These are phyloP conservation scores for Thymelicus acteon DNA, from an alignment of 2,888 invertebrate genomes.

Conservation along the genomic window DNA sequence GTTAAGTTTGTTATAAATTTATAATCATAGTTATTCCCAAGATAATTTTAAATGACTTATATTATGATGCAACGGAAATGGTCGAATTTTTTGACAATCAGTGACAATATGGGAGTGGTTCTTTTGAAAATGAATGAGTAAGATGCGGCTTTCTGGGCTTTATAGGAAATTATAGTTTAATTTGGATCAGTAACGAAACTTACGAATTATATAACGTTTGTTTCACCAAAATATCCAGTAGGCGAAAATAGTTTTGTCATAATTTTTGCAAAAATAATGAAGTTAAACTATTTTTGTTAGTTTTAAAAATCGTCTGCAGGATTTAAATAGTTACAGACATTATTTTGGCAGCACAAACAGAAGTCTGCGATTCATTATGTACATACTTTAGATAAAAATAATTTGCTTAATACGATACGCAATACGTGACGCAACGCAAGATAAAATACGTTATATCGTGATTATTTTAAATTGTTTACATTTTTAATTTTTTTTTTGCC, in stretches of 20 bases:
- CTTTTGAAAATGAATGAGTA: too few relatives aligned
- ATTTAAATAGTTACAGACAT: not conserved
- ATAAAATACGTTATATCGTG: not conserved
- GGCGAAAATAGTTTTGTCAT: not conserved
- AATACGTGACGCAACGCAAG: not conserved
- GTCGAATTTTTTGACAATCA: not conserved
- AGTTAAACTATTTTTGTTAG: not conserved
- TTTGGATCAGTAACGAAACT: not conserved
- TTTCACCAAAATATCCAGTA: not conserved
- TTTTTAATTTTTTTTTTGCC: too few relatives aligned
- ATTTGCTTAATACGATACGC: not conserved
- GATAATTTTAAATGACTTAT: not conserved
- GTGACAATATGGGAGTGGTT: not conserved
- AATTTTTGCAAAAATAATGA: not conserved
- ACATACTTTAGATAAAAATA: conserved; percentile 3
- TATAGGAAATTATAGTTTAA: not conserved
- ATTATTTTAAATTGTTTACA: not conserved
- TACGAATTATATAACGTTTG: not conserved
- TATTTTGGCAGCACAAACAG: not conserved
- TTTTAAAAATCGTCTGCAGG: not conserved
- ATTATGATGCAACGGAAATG: not conserved
- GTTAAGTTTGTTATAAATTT: not conserved
- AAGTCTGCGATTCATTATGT: not conserved
- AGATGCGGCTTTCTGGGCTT: not conserved
- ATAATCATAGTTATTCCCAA: too few relatives aligned